A percentile compares a stretch with the other conserved stretches of the same genome.
Conservation (phyloP, 2,797 vertebrate genomes). For the Melopsittacus undulatus region DNA sequence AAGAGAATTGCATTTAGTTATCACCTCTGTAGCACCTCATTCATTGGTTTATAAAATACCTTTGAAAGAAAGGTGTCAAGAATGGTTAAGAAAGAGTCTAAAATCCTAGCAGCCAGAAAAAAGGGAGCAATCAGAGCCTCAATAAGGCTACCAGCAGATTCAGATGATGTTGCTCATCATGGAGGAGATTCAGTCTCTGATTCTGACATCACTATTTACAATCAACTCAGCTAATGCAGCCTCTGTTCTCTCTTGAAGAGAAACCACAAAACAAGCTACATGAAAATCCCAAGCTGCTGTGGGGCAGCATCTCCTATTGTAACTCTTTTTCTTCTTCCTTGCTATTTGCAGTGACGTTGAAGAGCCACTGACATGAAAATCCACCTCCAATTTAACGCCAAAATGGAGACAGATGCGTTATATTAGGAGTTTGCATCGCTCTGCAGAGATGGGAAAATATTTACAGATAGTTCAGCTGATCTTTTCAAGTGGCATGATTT, state of each 20-base stretch:
- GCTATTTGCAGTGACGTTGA: background rate
- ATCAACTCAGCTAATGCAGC: background rate
- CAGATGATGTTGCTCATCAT: background rate
- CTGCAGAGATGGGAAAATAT: conserved; percentile 56
- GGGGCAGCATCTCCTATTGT: background rate
- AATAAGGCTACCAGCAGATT: background rate
- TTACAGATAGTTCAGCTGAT: conserved; percentile 53
- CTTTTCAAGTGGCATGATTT: conserved; percentile 41
- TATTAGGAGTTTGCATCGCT: background rate
- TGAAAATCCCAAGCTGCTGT: background rate
- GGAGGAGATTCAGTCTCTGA: background rate
- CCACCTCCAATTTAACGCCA: background rate
- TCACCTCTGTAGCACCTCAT: background rate
- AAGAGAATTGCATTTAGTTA: background rate
- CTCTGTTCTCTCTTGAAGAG: background rate
- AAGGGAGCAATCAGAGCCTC: background rate
- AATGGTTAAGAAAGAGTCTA: background rate
- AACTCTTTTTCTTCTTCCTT: background rate
- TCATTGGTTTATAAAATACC: background rate
- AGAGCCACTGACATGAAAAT: background rate
- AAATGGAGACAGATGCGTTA: conserved; percentile 24
- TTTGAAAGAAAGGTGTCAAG: background rate
- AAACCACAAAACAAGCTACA: background rate
- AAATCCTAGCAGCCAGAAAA: background rate
- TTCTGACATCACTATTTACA: background rate